Base-by-base conservation (phyloP, 2,797 vertebrate genomes). In the Lophius americanus region DNA sequence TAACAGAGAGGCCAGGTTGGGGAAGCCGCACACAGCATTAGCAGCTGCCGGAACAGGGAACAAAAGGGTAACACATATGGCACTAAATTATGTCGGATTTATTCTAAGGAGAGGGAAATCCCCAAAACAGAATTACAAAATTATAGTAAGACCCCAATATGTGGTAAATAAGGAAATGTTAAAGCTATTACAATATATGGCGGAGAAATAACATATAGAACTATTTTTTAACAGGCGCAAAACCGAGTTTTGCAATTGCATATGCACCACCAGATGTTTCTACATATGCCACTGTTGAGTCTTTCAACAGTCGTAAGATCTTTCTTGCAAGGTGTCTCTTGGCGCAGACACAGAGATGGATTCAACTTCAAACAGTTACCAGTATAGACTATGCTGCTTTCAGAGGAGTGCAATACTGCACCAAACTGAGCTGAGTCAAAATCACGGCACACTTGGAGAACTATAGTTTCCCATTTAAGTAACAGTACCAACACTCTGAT, bases 1-100 rank as follows among this genome's bases (percentile, higher is more conserved):
- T 84, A 86, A 84, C 84, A 72, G 81, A 61, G 85, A 79, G 88
- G 88, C 86, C 85, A 86, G 78, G 68, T 65, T 77, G 73, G 87
- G 89, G 81, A 90, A 75, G 77, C 75, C 65, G 9, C 72, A 71
- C 78, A 76, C 74, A 59, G 76, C 74, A 76, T 60, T 61, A 64
- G 68, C 83, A 82, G 75, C 77, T 79, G 79, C 85, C 73, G 65
- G 82, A 89, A 88, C 73, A 47, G 36, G 62, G 50, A 57, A 86
- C 82, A 86, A 88, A 81, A 73, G 64, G 33, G 44, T 39, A 57
- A 77, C 55, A 70, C 72, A 67, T 71, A 64, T 60, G 52, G 41
- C 52, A 49, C 73, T 8, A 13, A 69, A 47, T 78, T 68, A 77
- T 68, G 63, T 42, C 35, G 68, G 68, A 70, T 73, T 23, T 73